These are phyloP conservation scores for Ornithoptera alexandrae DNA, from an alignment of 2,888 invertebrate species.

Conservation along the genomic window DNA sequence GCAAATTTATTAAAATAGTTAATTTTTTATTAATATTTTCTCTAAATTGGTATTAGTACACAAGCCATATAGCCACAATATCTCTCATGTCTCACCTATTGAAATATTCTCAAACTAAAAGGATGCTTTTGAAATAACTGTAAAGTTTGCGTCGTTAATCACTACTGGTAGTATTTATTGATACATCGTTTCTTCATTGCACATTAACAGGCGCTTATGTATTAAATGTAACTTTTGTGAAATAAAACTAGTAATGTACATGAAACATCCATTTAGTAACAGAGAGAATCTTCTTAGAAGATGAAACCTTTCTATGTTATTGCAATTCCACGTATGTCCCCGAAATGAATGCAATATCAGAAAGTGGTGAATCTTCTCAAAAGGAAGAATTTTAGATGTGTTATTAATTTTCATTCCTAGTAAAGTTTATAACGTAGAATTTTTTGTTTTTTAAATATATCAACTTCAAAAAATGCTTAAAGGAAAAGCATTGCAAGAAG, in stretches of 20 bases:
- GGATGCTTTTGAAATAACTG: background rate
- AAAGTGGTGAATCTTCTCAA: constrained; percentile 16
- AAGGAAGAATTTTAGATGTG: background rate
- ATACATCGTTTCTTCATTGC: constrained; percentile 11
- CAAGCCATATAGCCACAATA: no score
- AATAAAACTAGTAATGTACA: no score
- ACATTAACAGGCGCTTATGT: background rate
- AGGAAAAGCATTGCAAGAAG: no score
- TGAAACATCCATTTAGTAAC: no score
- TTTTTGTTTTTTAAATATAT: no score
- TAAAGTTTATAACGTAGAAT: no score
- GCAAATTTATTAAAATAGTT: no score
- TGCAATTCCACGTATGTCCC: constrained; percentile 12
- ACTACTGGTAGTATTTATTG: background rate
- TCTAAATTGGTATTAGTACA: no score
- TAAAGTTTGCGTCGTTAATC: constrained; percentile 6
- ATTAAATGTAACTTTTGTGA: no score
- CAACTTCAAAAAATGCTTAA: no score
- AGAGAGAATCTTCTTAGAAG: constrained; percentile 8
- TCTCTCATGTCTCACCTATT: background rate
- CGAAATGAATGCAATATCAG: constrained; percentile 16
- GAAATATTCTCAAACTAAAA: background rate
- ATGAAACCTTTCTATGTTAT: constrained; percentile 19
- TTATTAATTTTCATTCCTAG: no score
- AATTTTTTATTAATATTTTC: no score